A percentile compares a stretch with the other conserved stretches of the same genome.
Conservation (phyloP, 2,888 invertebrate genomes). For the Scaptomyza reducta region DNA sequence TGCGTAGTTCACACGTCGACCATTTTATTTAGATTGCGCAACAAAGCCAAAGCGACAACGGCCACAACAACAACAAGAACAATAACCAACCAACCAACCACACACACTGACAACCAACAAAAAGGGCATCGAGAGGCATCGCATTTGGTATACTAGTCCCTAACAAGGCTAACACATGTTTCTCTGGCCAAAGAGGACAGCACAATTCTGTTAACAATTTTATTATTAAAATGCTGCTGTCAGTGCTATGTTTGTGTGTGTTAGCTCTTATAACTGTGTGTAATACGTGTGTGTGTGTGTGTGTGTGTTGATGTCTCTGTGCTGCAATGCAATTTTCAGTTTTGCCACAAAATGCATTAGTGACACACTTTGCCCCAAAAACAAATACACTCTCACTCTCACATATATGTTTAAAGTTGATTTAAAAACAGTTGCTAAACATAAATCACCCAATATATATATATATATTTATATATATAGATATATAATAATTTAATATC, state of each 20-base stretch:
- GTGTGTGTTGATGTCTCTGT: constrained; percentile 17
- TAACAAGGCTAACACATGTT: constrained; percentile 79
- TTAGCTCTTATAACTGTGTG: not conserved
- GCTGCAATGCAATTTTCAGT: constrained; percentile 50
- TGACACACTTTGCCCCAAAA: constrained; percentile 27
- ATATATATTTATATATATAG: too few species aligned
- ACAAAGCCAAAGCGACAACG: constrained; percentile 54
- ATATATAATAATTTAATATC: too few species aligned
- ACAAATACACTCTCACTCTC: not conserved
- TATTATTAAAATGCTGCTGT: constrained; percentile 77
- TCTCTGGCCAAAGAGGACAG: constrained; percentile 74
- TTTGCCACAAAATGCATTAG: constrained; percentile 77
- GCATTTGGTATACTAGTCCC: constrained; percentile 41
- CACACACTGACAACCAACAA: not conserved
- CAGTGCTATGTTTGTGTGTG: constrained; percentile 23
- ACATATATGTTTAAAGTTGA: constrained; percentile 23
- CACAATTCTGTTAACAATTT: constrained; percentile 79
- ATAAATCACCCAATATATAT: too few species aligned
- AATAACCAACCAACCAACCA: too few species aligned
- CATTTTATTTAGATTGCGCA: constrained; percentile 80
- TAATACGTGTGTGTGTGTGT: constrained; percentile 1
- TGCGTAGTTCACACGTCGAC: constrained; percentile 74
- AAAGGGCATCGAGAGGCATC: constrained; percentile 51
- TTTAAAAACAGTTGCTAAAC: constrained; percentile 30
- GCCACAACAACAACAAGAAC: constrained; percentile 28